phyloP scores from a whole-genome alignment of 2,888 invertebrate genomes.

The Eupeodes latifasciatus region DNA sequence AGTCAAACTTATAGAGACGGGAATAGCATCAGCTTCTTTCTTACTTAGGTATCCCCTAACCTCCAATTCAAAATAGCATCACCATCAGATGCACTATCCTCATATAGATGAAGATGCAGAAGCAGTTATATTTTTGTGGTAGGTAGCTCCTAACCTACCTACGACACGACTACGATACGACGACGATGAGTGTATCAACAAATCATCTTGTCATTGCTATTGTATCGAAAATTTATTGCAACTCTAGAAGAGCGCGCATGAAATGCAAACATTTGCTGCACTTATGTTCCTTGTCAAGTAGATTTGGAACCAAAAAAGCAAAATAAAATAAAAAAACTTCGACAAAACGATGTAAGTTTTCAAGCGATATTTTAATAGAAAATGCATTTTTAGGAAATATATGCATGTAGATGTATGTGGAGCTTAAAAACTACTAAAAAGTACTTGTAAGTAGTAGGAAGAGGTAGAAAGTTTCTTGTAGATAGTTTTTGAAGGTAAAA shows the following conservation, averaged over 20 bases:
- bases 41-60: not conserved
- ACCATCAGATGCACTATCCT: not conserved
- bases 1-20: slow-evolving; percentile 21
- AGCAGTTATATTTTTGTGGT: slow-evolving; percentile 25
- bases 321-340: slow-evolving; percentile 48
- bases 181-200: slow-evolving; percentile 61
- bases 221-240: slow-evolving; percentile 75
- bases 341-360: slow-evolving; percentile 58
- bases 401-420: not conserved
- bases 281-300: slow-evolving; percentile 70
- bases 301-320: slow-evolving; percentile 52
- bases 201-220: slow-evolving; percentile 74
- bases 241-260: slow-evolving; percentile 61
- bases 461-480: slow-evolving; percentile 3
- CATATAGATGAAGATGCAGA: not conserved
- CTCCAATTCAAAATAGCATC: not conserved
- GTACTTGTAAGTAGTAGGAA: not conserved
- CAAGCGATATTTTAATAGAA: slow-evolving; percentile 38
- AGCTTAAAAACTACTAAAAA: slow-evolving; percentile 17
- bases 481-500: not conserved
- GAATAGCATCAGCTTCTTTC: not conserved
- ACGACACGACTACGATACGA: too few species aligned
- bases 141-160: too few species aligned
- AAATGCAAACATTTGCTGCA: slow-evolving; percentile 70
- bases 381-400: not conserved